These are phyloP conservation scores for Cyphomyrus discorhynchus DNA, from an alignment of 2,113 vertebrate genomes.

Conservation along the genomic window DNA sequence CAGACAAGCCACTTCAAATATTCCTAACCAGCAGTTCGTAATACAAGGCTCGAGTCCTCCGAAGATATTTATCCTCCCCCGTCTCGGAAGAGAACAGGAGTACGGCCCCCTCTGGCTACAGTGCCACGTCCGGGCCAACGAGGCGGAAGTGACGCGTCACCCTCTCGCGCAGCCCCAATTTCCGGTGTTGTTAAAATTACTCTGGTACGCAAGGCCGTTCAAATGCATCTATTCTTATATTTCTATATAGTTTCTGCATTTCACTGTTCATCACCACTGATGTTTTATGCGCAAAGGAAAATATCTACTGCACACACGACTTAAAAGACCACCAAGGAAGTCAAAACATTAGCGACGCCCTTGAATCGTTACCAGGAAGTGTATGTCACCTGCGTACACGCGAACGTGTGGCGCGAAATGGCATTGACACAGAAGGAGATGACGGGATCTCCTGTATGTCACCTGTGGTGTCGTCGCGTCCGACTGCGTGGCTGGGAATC, in stretches of 20 bases:
- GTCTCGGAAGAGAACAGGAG: conserved; percentile 24
- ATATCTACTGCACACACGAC: not conserved
- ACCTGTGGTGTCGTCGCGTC: not conserved
- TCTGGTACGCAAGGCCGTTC: conserved; percentile 9
- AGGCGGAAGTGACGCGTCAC: conserved; percentile 53
- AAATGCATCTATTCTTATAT: not conserved
- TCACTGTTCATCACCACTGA: not conserved
- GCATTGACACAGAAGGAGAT: not conserved
- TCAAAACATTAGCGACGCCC: not conserved
- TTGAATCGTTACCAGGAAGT: not conserved
- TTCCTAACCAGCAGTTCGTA: not conserved
- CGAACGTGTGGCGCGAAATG: not conserved
- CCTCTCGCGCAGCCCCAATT: not conserved
- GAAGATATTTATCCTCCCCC: not conserved
- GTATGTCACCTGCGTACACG: not conserved
- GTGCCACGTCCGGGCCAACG: conserved; percentile 62
- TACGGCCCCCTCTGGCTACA: not conserved
- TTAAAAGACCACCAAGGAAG: not conserved
- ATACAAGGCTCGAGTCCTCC: not conserved
- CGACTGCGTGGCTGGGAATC: not conserved
- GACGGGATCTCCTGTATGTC: not conserved
- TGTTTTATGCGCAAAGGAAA: not conserved
- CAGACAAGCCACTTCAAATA: not conserved
- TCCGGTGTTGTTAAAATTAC: conserved; percentile 16
- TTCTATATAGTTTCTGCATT: not conserved